A percentile compares a stretch with the other conserved stretches of the same genome.
phyloP scores from a whole-genome alignment of 2,888 invertebrate species.

The Phengaris alcon region DNA sequence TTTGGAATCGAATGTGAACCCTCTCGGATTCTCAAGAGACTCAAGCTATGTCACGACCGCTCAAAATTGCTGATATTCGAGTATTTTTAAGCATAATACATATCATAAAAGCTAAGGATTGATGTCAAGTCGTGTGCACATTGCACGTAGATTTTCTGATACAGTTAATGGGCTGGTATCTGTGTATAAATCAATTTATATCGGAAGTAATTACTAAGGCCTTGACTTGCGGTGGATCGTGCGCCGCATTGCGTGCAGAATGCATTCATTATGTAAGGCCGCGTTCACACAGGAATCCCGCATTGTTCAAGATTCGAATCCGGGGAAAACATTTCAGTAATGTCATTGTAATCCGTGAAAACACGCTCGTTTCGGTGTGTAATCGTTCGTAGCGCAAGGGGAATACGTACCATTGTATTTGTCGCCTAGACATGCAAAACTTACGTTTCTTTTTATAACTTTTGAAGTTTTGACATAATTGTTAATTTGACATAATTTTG shows the following conservation, averaged over 20 bases:
- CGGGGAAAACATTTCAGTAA: slow-evolving; percentile 1
- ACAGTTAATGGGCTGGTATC: slow-evolving; percentile 30
- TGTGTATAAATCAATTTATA: slow-evolving; percentile 37
- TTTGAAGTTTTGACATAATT: no score
- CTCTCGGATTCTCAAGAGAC: no score
- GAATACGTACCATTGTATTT: background rate
- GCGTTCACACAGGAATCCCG: slow-evolving; percentile 1
- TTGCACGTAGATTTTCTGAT: slow-evolving; percentile 14
- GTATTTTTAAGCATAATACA: no score
- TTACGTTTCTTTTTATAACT: no score
- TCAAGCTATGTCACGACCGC: no score
- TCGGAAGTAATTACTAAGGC: slow-evolving; percentile 61
- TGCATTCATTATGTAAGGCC: slow-evolving; percentile 32
- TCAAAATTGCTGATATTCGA: no score
- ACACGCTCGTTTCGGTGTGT: background rate
- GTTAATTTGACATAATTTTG: no score
- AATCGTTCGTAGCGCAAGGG: background rate
- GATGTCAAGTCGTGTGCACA: background rate
- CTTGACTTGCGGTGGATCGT: slow-evolving; percentile 50
- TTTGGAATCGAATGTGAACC: no score
- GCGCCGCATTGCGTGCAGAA: slow-evolving; percentile 37
- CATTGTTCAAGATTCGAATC: slow-evolving; percentile 3
- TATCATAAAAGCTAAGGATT: background rate
- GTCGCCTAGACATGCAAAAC: no score
- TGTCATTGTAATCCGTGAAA: slow-evolving; percentile 7